Conservation (phyloP, 2,797 vertebrate genomes). For the Chanos chanos region DNA sequence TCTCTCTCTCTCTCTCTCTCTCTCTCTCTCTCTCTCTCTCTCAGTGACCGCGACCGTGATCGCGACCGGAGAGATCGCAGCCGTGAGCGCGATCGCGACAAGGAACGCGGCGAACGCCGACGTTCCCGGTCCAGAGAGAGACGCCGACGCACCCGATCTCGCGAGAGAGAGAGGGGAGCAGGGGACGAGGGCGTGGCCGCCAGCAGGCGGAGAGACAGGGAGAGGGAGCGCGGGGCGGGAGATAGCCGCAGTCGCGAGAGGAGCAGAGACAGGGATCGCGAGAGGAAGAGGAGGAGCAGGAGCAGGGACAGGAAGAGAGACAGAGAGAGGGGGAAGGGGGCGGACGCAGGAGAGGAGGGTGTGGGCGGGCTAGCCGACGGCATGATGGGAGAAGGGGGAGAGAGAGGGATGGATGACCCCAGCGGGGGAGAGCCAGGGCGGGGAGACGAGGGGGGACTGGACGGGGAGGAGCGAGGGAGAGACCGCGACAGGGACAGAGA, state of each 20-base stretch:
- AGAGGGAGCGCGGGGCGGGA: constrained; percentile 35
- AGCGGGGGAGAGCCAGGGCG: constrained; percentile 56
- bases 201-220: constrained; percentile 63
- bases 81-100: constrained; percentile 79
- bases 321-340: constrained; percentile 65
- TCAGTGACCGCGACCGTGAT: constrained; percentile 70
- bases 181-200: constrained; percentile 31
- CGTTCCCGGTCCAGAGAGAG: constrained; percentile 76
- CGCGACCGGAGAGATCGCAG: constrained; percentile 79
- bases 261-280: constrained; percentile 67
- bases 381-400: constrained; percentile 37
- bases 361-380: constrained; percentile 44
- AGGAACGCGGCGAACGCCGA: constrained; percentile 73
- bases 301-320: constrained; percentile 81
- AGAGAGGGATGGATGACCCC: constrained; percentile 46
- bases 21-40: constrained; percentile 38
- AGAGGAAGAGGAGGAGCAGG: constrained; percentile 58
- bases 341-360: constrained; percentile 55
- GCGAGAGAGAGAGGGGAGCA: constrained; percentile 64
- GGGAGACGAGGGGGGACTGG: constrained; percentile 73
- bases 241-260: constrained; percentile 71
- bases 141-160: constrained; percentile 66
- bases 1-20: too few relatives aligned
- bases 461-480: constrained; percentile 59
- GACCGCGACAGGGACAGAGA: constrained; percentile 67